These are phyloP conservation scores for Corythoichthys intestinalis DNA, from an alignment of 2,113 vertebrate genomes.

Conservation along the genomic window DNA sequence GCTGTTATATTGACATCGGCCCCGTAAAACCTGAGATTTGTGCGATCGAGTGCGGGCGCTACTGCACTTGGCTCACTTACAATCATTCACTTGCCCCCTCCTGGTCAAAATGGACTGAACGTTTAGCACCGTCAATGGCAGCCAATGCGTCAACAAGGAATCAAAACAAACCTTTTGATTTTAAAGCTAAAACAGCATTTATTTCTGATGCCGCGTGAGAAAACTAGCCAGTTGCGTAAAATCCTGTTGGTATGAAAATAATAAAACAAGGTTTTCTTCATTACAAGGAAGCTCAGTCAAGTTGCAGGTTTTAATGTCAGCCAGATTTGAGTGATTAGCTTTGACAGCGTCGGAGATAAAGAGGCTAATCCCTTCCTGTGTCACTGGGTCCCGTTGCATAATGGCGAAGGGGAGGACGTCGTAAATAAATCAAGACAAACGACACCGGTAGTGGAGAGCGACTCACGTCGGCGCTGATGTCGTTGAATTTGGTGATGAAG, in stretches of 20 bases:
- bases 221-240: no score
- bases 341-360: slow-evolving; percentile 46
- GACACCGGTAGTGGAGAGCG: neutral
- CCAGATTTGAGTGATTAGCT: slow-evolving; percentile 40
- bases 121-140: no score
- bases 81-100: no score
- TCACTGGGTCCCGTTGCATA: slow-evolving; percentile 31
- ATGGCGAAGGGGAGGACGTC: slow-evolving; percentile 4
- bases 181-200: neutral
- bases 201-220: no score
- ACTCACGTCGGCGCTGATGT: slow-evolving; percentile 96
- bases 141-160: no score
- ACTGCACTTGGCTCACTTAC: no score
- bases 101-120: no score
- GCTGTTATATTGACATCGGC: no score
- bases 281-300: neutral
- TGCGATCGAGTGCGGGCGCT: no score
- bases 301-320: neutral
- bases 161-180: no score
- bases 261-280: neutral
- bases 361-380: slow-evolving; percentile 49
- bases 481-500: slow-evolving; percentile 99
- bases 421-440: neutral
- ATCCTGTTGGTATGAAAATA: no score
- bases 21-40: no score